Conservation (phyloP, 2,797 vertebrate genomes). For the Characodon lateralis region DNA sequence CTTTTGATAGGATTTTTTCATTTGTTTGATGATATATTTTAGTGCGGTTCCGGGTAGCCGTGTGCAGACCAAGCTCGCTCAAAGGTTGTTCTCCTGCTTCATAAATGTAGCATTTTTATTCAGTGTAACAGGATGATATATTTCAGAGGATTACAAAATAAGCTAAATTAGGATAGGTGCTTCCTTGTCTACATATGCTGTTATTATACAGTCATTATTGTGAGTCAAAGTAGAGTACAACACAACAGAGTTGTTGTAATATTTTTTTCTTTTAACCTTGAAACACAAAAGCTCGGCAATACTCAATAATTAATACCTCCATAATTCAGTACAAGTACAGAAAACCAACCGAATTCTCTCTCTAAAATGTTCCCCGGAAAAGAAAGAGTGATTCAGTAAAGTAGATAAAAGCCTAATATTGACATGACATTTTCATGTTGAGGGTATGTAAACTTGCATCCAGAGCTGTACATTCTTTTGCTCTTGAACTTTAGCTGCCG, state of each 20-base stretch:
- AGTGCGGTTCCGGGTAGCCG: neutral
- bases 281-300: neutral
- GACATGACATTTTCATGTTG: neutral
- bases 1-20: neutral
- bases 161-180: neutral
- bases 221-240: neutral
- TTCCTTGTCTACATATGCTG: neutral
- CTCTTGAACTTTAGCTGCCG: conserved; percentile 6
- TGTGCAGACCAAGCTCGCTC: too few relatives aligned
- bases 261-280: neutral
- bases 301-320: neutral
- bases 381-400: neutral
- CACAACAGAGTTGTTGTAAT: neutral
- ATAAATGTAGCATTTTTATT: too few relatives aligned
- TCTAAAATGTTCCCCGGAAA: neutral
- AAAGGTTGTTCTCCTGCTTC: too few relatives aligned
- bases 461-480: conserved; percentile 5
- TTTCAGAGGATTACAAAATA: neutral
- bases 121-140: neutral
- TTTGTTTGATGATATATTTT: neutral
- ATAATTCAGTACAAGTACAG: neutral
- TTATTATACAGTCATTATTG: neutral
- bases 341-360: neutral
- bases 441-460: neutral
- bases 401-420: neutral